phyloP scores from a whole-genome alignment of 2,797 vertebrate genomes.

The Urophycis tenuis region DNA sequence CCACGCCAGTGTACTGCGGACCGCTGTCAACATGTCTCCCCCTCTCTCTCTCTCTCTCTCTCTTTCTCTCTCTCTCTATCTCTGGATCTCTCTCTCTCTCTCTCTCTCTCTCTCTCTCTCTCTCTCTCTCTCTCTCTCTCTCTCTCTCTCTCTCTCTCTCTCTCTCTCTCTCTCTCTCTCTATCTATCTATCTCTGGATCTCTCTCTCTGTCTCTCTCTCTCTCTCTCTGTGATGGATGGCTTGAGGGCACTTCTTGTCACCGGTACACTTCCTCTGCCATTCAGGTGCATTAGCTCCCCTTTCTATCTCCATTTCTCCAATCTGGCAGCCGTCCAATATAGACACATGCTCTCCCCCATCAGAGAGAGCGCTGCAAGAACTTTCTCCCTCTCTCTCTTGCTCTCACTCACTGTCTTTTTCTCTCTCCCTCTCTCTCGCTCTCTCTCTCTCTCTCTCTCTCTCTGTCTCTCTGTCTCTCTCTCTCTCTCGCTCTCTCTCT shows the following conservation, averaged over 20 bases:
- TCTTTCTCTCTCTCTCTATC: too few species aligned
- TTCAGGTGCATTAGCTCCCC: neutral
- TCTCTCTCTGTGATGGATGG: neutral
- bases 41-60: too few species aligned
- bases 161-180: neutral
- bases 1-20: neutral
- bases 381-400: neutral
- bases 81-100: too few species aligned
- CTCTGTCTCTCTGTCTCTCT: neutral
- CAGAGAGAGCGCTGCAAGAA: slow-evolving; percentile 28
- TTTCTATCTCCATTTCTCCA: neutral
- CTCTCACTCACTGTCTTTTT: slow-evolving; percentile 1
- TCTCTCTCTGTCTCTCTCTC: neutral
- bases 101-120: too few species aligned
- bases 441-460: neutral
- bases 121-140: too few species aligned
- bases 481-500: slow-evolving; percentile 8
- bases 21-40: too few species aligned
- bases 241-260: slow-evolving; percentile 17
- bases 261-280: slow-evolving; percentile 15
- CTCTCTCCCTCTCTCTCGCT: slow-evolving; percentile 5
- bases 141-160: neutral
- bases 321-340: slow-evolving; percentile 1
- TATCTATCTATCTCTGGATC: neutral
- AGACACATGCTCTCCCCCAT: slow-evolving; percentile 4